Base-by-base conservation (phyloP, 2,888 invertebrate species). In the Chrysomela aeneicollis region DNA sequence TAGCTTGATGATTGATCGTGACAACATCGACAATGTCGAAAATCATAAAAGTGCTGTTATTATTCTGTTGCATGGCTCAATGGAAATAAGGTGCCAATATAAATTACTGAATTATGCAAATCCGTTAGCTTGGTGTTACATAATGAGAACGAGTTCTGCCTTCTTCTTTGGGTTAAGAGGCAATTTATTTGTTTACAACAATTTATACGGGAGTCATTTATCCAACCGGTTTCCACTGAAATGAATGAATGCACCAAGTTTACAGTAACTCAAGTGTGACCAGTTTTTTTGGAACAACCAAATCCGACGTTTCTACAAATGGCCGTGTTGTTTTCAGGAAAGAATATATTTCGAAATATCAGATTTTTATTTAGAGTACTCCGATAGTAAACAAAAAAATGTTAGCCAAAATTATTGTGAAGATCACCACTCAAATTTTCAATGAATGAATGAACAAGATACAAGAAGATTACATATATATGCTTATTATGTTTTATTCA, bases 101-200 rank as follows among this genome's bases (percentile, higher is more conserved):
- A 67, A 67, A 69, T 60, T 35, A 63, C 46, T 55, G 59, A 66
- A 59, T 69, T 69, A 71, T 71, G 71, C 65, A 68, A 67, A 71
- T 69, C 21, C 46, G 51, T 57, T 59, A 30, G 53, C 63, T 69
- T 66, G 61, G 62, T 63, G 63, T 69, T 68, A 68, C 63, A 65
- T 68, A 71, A 69, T 52, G 66, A 59, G 37, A 66, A 59, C 61
- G 47, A 47, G 66, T 71, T 67, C 55, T 60, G 61, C 57, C 61
- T 66, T 63, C 63, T 64, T 60, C 50, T 55, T 60, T 42, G 42
- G 42, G 55, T 57, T 65, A 68, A 1, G 17, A 10, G 17, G 9
- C 19, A 57, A 66, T 66, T 64, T 67, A 60, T 70, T 68, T 68
- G 65, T 68, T 64, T 60, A 64, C 62, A 51, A 47, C 49, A 58